Evolutionary conservation across 1,140 invertebrate species (phyloP), one percentile per base, ranked within the genome.

Genomic region (Dufourea novaeangliae): DNA sequence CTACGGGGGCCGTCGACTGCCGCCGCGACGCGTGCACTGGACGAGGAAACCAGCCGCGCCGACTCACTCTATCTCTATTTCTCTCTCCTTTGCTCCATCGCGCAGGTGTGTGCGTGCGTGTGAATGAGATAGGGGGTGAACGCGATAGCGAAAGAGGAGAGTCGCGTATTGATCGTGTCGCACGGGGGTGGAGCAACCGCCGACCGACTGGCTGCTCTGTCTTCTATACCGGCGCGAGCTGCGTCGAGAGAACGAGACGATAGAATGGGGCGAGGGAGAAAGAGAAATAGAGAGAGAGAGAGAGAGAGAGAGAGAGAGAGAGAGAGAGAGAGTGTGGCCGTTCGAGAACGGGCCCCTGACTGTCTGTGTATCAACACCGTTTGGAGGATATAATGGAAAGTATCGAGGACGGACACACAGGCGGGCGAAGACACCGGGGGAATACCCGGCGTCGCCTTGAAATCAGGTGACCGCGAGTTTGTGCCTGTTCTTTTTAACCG

Each of bases 131-230:
- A 80, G 64, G 69, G 74, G 72, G 71, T 71, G 72, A 59, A 63
- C 57, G 66, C 70, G 74, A 70, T 66, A 80, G 80, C 69, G 67
- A 81, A 80, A 84, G 79, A 79, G 83, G 81, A 83, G 74, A 87
- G 74, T 88, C 85, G 88, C 83, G 89, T 91, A 91, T 91, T 91
- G 89, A 92, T 91, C 90, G 88, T 87, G 90, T 91, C 90, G 90
- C 89, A 88, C 88, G 88, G 88, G 90, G 89, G 90, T 90, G 90
- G 88, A 90, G 88, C 88, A 88, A 88, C 82, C 88, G 88, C 82
- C 90, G 88, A 88, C 87, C 87, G 89, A 91, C 90, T 90, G 87
- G 88, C 84, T 84, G 85, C 81, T 83, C 84, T 85, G 84, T 85
- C 86, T 90, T 83, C 88, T 87, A 86, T 87, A 82, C 82, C 80